Percentiles rank a stretch among this genome's conserved stretches.
These are phyloP conservation scores for Lethenteron camtschaticum DNA, from an alignment of 2,113 vertebrate species.

Conservation along the genomic window DNA sequence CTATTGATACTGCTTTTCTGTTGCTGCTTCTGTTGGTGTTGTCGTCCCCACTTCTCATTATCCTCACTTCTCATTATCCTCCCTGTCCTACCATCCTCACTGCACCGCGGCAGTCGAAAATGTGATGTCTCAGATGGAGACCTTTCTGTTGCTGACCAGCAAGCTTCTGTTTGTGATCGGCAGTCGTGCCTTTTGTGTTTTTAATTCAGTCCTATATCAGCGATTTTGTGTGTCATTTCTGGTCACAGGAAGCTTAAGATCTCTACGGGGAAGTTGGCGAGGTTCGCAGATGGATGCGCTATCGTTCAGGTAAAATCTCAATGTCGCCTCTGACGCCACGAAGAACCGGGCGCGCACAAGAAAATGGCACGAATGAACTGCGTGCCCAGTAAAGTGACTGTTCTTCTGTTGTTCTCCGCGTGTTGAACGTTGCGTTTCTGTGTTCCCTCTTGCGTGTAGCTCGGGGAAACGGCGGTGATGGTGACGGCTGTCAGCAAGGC, in stretches of 20 bases:
- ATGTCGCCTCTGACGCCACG: neutral
- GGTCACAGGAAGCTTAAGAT: slow-evolving; percentile 57
- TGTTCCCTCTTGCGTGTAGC: slow-evolving; percentile 20
- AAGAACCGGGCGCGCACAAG: neutral
- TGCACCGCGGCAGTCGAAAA: too few relatives aligned
- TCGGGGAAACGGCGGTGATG: slow-evolving; percentile 82
- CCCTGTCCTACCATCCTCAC: too few relatives aligned
- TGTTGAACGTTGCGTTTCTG: neutral
- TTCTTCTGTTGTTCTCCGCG: slow-evolving; percentile 10
- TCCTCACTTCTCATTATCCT: too few relatives aligned
- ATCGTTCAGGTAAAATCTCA: slow-evolving; percentile 50
- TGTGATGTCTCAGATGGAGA: too few relatives aligned
- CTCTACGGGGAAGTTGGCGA: slow-evolving; percentile 60
- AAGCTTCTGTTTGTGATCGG: neutral
- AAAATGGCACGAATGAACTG: neutral
- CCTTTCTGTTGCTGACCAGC: too few relatives aligned
- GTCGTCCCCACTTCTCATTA: too few relatives aligned
- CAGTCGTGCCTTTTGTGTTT: neutral
- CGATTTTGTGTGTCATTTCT: neutral
- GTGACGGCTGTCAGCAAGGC: slow-evolving; percentile 88
- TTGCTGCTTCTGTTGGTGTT: too few relatives aligned
- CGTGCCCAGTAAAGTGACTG: slow-evolving; percentile 1
- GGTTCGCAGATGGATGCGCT: slow-evolving; percentile 78
- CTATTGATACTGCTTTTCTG: too few relatives aligned
- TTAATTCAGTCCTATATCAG: neutral